Conservation (phyloP, 2,888 invertebrate species). For the Magallana nippona region DNA sequence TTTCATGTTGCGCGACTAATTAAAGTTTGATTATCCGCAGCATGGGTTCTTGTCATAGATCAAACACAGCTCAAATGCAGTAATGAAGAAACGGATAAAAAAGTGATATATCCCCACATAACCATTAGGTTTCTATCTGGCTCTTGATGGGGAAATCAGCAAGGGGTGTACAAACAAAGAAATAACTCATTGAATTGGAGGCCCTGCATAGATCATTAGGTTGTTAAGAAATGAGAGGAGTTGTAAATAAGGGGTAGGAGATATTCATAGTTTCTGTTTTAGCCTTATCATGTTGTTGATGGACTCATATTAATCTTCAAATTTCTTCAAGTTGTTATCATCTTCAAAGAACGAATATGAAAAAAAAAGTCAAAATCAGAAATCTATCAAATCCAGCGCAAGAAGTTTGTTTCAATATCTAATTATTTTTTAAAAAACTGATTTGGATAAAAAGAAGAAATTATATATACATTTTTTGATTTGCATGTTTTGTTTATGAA, state of each 20-base stretch:
- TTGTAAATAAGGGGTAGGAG: neutral
- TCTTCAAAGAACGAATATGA: too few species aligned
- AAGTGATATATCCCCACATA: slow-evolving; percentile 6
- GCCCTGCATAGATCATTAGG: neutral
- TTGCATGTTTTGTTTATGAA: too few species aligned
- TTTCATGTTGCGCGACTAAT: slow-evolving; percentile 12
- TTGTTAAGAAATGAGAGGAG: slow-evolving; percentile 5
- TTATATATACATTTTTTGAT: too few species aligned
- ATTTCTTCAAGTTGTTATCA: too few species aligned
- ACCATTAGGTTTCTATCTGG: slow-evolving; percentile 5
- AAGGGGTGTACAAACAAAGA: slow-evolving; percentile 13
- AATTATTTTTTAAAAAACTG: too few species aligned
- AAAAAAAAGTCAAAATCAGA: too few species aligned
- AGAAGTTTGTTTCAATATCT: too few species aligned
- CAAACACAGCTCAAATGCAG: neutral
- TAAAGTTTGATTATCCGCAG: slow-evolving; percentile 12
- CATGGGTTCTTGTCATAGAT: neutral
- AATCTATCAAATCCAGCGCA: too few species aligned
- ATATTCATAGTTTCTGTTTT: too few species aligned
- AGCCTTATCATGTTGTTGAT: too few species aligned
- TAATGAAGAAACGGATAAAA: slow-evolving; percentile 25
- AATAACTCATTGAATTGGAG: slow-evolving; percentile 10
- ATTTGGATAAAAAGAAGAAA: too few species aligned
- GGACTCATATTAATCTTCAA: too few species aligned
- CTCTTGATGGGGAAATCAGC: slow-evolving; percentile 18